Percentiles rank a stretch among this genome's conserved stretches.
These are phyloP conservation scores for Sialis lutaria DNA, from an alignment of 2,888 invertebrate species.

Conservation along the genomic window DNA sequence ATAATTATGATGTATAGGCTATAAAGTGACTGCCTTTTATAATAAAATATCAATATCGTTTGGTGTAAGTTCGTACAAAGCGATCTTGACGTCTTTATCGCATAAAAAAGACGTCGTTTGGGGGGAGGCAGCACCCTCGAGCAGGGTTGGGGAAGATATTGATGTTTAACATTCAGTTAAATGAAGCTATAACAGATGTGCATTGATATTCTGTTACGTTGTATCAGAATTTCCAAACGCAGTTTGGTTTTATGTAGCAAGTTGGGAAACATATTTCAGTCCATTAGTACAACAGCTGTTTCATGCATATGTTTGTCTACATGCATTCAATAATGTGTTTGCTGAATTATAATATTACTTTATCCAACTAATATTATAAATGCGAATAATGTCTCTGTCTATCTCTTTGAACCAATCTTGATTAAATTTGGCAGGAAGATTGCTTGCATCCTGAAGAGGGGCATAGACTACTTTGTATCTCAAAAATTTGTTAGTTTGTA, in stretches of 20 bases:
- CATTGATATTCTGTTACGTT: constrained; percentile 1
- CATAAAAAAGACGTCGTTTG: background rate
- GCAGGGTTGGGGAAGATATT: background rate
- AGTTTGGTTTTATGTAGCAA: background rate
- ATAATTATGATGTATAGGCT: background rate
- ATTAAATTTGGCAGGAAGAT: no score
- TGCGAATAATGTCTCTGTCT: no score
- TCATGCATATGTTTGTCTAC: no score
- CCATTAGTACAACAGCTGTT: no score
- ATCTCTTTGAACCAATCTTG: no score
- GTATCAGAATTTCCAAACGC: background rate
- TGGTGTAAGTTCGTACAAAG: background rate
- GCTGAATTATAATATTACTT: background rate
- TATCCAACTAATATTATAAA: no score
- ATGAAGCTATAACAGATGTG: constrained; percentile 1
- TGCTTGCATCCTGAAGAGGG: no score
- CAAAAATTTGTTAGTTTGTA: no score
- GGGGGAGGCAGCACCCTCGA: background rate
- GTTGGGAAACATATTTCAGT: background rate
- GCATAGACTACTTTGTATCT: no score
- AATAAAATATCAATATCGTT: constrained; percentile 2
- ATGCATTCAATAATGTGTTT: background rate
- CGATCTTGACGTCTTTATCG: constrained; percentile 1
- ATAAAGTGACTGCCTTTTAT: background rate
- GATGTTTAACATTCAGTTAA: background rate